A percentile compares a stretch with the other conserved stretches of the same genome.
These are phyloP conservation scores for Pelusios castaneus DNA, from an alignment of 2,113 vertebrate species.

Conservation along the genomic window DNA sequence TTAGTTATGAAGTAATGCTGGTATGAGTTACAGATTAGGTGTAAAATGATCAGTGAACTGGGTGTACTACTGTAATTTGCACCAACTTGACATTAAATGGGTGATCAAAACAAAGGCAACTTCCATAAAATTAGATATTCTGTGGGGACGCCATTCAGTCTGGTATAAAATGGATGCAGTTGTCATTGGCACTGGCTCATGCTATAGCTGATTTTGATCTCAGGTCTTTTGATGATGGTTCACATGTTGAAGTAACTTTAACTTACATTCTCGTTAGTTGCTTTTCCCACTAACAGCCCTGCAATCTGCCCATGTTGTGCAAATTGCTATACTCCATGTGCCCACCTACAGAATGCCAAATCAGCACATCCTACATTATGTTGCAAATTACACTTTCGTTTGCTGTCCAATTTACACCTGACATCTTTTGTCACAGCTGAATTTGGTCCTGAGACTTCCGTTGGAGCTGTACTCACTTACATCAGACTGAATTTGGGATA, in stretches of 20 bases:
- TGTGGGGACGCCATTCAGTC: not conserved
- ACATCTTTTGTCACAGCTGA: not conserved
- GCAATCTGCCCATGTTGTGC: not conserved
- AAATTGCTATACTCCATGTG: not conserved
- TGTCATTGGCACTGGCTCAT: not conserved
- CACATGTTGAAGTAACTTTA: not conserved
- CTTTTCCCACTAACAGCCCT: not conserved
- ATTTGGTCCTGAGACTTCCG: not conserved
- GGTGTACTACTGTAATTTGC: not conserved
- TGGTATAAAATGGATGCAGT: not conserved
- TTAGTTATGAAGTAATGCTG: not conserved
- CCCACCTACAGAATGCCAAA: not conserved
- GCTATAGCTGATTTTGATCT: not conserved
- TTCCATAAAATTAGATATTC: not conserved
- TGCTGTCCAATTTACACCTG: rapidly evolving
- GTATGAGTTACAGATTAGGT: not conserved
- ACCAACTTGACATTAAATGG: not conserved
- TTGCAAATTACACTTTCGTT: not conserved
- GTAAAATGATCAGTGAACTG: not conserved
- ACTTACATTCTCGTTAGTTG: not conserved
- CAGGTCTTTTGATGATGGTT: not conserved
- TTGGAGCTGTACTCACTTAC: not conserved
- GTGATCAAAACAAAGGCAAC: not conserved
- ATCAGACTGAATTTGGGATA: not conserved
- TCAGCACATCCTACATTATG: rapidly evolving